Evolutionary conservation across 1,140 invertebrate species (phyloP), one percentile per base, ranked within the genome.

Genomic region (Dendroctonus ponderosae): DNA sequence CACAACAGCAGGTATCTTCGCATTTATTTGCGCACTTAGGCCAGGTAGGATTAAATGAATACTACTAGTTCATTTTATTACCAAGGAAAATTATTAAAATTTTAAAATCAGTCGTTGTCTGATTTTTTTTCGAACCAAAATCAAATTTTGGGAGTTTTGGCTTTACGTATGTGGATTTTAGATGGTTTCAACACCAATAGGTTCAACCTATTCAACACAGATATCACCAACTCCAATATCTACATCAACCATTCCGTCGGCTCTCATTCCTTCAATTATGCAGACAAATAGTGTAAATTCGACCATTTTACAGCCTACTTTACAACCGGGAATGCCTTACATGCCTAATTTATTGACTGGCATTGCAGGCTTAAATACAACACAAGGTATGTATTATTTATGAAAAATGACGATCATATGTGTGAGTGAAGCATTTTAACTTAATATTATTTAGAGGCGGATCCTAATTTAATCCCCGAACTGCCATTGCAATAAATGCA

Each of bases 181-280:
- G 83, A 84, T 85, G 81, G 80, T 84, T 52, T 85, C 84, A n/a
- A 85, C 84, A n/a, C 82, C 83, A 7, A 85, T 86, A 48, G 83
- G 83, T 5, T 79, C 82, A 37, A 64, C 44, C n/a, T 67, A 38
- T 49, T 64, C 68, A 37, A 66, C 51, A 49, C 46, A 51, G 54
- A 59, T 48, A 48, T 56, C 58, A 7, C 46, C 53, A 6, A 6
- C 38, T 11, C 46, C 63, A 41, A 53, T 46, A 6, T 58, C 59
- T 37, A 53, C 67, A 50, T 38, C 26, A 14, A 44, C 62, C 46
- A 52, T 56, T 11, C 67, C 58, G 52, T 56, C 26, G 26, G 26
- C 26, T 26, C 26, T 26, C 26, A 26, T 26, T 26, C 26, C 26
- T 26, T 26, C 67, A 8, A 41, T 61, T 46, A 43, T 68, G 56